Evolutionary conservation across 2,888 invertebrate genomes (phyloP), one percentile per base, ranked within the genome.

Genomic region (Hemistola chrysoprasaria): DNA sequence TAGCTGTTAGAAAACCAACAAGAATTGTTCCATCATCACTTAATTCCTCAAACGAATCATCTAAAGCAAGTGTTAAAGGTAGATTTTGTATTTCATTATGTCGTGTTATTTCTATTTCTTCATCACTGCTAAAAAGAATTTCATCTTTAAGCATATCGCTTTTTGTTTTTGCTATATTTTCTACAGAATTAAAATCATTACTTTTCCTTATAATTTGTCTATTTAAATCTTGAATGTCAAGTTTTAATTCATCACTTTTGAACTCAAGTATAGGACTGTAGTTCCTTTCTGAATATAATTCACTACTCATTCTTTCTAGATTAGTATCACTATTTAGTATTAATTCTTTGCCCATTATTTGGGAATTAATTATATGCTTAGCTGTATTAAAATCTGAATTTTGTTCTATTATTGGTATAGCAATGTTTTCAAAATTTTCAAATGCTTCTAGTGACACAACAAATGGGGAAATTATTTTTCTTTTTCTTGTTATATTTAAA

Each of bases 1-100:
- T 87, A 8, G 83, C 81, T 23, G 87, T 86, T 55, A 82, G 85
- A 47, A 87, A 87, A 0, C 81, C 83, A 6, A 86, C 83, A 72
- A 66, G 82, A 65, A 85, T 73, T 9, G 74, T 76, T 67, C 55
- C 27, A 36, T 70, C 47, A 6, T 77, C 58, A 43, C 2, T 3
- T 16, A 16, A 3, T 3, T 16, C 16, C 4, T 71, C 65, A 49
- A 72, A 75, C 2, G 76, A 78, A 1, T 72, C 77, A 56, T 78
- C 71, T 50, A 84, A 59, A 1, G 71, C 72, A 62, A 77, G 78
- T 5, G 85, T 84, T 5, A 79, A 57, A n/a, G 83, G 80, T 22
- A 83, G 48, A 24, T 80, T 72, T 51, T 70, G 55, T 3, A 57
- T 45, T 32, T 65, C 51, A 53, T 63, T 66, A 11, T 68, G 55